Base-by-base conservation (phyloP, 2,797 vertebrate species). In the Intellagama lesueurii region DNA sequence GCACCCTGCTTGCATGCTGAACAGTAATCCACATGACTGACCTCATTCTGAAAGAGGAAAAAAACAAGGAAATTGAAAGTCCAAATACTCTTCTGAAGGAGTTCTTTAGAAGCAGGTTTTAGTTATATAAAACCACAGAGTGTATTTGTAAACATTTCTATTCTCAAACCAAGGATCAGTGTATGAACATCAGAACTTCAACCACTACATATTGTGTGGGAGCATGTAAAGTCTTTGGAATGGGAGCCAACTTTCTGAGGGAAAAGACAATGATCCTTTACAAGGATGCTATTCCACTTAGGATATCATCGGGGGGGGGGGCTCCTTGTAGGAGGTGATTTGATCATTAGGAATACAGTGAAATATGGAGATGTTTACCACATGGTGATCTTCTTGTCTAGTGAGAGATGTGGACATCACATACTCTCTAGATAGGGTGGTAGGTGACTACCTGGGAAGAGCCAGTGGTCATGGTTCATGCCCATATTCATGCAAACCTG, bases 11-110 rank as follows among this genome's bases (percentile, higher is more conserved):
- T 98, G 95, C 99, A 99, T 85, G 98, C 95, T 4, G 97, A 88
- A 88, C 99, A 99, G 95, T 95, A 97, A 3, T 98, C 98, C 16
- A 98, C 98, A 1, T 97, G 99, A 93, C 97, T 96, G 94, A 98
- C 90, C 94, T 99, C 98, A 7, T 96, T 97, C 99, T 99, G 96
- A 4, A 96, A 96, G 89, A 92, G 78, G 88, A 77, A 70, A 85
- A 56, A 1, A 52, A 73, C 19, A 79, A 66, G 81, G 69, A 14
- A 73, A 80, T 16, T 26, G 69, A 5, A 12, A 47, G 66, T 91
- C 28, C 87, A 79, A 75, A 75, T 81, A 90, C 8, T 47, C 16
- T 83, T 85, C 30, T 12, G 30, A n/a, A 86, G 81, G 26, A 16
- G 32, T 81, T 70, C 60, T 85, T 69, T 76, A 86, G 40, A 1